These are phyloP conservation scores for Stichopus horrens DNA, from an alignment of 53 echinoderm and acorn worm genomes.

Conservation along the genomic window DNA sequence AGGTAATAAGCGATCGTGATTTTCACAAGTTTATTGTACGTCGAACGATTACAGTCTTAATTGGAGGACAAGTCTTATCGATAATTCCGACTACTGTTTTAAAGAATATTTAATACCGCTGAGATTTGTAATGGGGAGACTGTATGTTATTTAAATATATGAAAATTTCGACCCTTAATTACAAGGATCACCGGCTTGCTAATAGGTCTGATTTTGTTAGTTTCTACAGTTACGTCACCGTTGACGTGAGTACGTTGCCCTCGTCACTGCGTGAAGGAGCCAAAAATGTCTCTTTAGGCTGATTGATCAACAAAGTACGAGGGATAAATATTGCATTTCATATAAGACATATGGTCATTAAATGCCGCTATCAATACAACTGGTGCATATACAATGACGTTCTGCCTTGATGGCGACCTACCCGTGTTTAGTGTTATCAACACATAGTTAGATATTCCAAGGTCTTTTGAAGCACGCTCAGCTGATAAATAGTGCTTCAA, in stretches of 20 bases:
- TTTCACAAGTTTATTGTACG: neutral
- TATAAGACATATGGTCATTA: neutral
- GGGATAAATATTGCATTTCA: neutral
- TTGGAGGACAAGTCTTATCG: no score
- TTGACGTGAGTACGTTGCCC: neutral
- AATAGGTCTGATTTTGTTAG: no score
- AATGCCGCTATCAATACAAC: neutral
- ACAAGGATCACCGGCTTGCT: no score
- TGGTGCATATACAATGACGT: neutral
- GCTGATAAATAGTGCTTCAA: conserved; percentile 22
- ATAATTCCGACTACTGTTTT: no score
- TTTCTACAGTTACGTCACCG: neutral
- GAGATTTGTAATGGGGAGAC: no score
- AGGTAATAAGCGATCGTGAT: neutral
- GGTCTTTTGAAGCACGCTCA: conserved; percentile 18
- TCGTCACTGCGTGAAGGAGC: neutral
- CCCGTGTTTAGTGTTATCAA: conserved; percentile 14
- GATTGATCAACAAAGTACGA: neutral
- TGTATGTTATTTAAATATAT: no score
- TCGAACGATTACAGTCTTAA: no score
- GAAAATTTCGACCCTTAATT: no score
- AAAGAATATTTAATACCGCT: no score
- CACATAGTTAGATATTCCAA: neutral
- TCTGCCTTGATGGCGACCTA: conserved; percentile 16
- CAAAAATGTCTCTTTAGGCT: neutral